These are phyloP conservation scores for Ibycter americanus DNA, from an alignment of 2,797 vertebrate genomes.

Conservation along the genomic window DNA sequence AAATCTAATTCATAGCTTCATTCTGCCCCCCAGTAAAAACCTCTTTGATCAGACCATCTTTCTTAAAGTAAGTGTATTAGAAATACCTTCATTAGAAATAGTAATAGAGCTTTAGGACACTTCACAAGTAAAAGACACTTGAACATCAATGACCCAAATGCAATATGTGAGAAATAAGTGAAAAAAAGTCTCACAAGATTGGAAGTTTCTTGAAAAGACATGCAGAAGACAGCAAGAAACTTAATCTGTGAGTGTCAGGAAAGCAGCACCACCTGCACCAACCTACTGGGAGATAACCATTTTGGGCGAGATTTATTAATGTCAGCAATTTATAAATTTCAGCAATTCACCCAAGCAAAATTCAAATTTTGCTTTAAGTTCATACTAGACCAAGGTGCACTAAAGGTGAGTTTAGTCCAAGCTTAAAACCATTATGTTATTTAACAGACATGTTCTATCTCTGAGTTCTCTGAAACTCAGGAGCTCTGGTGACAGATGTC, in stretches of 20 bases:
- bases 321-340: neutral
- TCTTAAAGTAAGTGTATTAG: neutral
- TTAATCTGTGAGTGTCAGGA: neutral
- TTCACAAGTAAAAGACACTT: neutral
- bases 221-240: neutral
- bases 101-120: neutral
- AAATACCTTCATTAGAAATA: neutral
- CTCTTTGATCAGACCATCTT: neutral
- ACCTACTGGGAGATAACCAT: neutral
- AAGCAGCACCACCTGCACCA: neutral
- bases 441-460: neutral
- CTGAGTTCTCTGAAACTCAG: neutral
- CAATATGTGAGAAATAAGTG: neutral
- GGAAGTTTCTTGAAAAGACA: neutral
- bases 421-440: neutral
- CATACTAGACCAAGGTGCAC: neutral
- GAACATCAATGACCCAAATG: neutral
- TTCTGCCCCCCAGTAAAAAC: neutral
- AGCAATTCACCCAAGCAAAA: neutral
- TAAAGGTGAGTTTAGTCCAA: neutral
- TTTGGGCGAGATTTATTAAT: neutral
- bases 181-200: neutral
- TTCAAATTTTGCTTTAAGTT: neutral
- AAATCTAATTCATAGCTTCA: neutral
- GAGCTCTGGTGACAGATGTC: neutral